Percentiles rank a stretch among this genome's conserved stretches.
Evolutionary conservation across 2,113 vertebrate genomes (phyloP).

Genomic region (Paraplagusia blochii): DNA sequence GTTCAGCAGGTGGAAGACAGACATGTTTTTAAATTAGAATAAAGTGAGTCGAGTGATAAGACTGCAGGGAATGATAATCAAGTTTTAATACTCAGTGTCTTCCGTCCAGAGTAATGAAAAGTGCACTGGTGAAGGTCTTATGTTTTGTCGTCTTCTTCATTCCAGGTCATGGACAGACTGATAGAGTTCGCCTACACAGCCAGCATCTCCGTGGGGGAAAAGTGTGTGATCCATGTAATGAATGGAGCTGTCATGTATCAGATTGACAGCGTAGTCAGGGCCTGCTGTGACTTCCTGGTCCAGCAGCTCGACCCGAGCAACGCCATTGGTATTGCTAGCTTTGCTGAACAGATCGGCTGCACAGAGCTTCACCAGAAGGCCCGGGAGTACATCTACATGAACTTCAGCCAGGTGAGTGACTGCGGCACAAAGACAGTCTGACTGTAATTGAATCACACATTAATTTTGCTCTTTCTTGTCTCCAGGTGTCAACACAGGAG

Average conservation of each 20-base stretch:
- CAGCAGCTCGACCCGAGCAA: conserved; percentile 95
- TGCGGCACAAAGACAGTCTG: neutral
- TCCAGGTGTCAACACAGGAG: conserved; percentile 89
- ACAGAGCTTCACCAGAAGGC: conserved; percentile 88
- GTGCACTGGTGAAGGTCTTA: no score
- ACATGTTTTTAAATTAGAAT: no score
- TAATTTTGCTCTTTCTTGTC: neutral
- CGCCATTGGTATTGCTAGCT: conserved; percentile 93
- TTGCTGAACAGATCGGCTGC: conserved; percentile 91
- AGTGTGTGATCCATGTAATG: conserved; percentile 93
- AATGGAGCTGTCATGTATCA: conserved; percentile 96
- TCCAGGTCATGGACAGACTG: conserved; percentile 86
- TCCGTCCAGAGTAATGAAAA: no score
- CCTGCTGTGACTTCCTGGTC: conserved; percentile 89
- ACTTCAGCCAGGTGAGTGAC: conserved; percentile 86
- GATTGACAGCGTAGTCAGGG: conserved; percentile 92
- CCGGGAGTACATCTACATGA: conserved; percentile 92
- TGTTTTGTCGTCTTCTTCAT: neutral
- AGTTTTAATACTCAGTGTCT: no score
- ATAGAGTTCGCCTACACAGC: conserved; percentile 95
- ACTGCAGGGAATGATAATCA: no score
- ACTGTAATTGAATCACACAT: neutral
- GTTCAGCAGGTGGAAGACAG: no score
- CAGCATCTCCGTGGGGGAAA: conserved; percentile 91
- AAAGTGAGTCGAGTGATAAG: no score